Percentiles rank a stretch among this genome's conserved stretches.
Evolutionary conservation across 2,888 invertebrate genomes (phyloP).

Genomic region (Rhopalosiphum nymphaeae): DNA sequence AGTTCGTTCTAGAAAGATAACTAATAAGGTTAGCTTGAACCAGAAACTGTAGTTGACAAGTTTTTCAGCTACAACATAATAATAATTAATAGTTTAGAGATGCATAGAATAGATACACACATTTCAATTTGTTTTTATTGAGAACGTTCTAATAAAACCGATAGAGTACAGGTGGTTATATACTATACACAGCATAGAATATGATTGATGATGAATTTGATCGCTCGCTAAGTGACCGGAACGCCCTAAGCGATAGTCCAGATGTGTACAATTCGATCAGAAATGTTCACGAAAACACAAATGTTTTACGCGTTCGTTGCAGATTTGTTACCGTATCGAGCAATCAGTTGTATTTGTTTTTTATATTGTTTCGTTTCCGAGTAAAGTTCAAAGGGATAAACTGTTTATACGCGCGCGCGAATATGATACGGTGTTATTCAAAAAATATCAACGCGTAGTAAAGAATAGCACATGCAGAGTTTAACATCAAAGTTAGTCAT

Average conservation of each 20-base stretch:
- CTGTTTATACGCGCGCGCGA: background rate
- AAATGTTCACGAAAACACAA: background rate
- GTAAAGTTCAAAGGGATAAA: background rate
- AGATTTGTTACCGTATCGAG: background rate
- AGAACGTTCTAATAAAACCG: background rate
- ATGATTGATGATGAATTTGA: background rate
- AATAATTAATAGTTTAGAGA: background rate
- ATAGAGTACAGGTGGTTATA: background rate
- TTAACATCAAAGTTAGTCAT: background rate
- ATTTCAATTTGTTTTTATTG: background rate
- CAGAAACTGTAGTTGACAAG: background rate
- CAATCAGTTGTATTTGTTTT: background rate
- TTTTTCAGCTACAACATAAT: background rate
- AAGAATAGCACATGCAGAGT: background rate
- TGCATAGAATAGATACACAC: background rate
- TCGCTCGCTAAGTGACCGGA: background rate
- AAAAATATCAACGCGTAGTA: background rate
- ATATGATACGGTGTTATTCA: background rate
- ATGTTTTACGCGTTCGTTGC: background rate
- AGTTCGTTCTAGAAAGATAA: background rate
- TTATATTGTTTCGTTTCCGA: background rate
- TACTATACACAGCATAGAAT: background rate
- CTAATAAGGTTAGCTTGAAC: background rate
- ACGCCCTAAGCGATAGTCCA: background rate
- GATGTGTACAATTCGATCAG: background rate